Evolutionary conservation across 2,888 invertebrate genomes (phyloP).

Genomic region (Phrixothrix hirtus): DNA sequence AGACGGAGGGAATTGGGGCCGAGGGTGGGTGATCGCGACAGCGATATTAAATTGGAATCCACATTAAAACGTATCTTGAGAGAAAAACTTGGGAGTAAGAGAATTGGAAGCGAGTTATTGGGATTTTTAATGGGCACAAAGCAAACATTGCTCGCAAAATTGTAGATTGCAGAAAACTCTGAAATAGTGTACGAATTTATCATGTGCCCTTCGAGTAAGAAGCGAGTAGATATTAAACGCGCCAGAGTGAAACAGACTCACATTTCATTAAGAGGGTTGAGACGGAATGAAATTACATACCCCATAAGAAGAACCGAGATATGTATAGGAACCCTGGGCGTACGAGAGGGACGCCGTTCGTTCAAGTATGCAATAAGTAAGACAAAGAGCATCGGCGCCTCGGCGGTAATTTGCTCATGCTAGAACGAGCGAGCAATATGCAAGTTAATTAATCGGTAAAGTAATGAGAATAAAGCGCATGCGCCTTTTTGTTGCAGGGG

Average conservation of each 20-base stretch:
- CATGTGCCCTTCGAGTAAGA: constrained; percentile 46
- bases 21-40: constrained; percentile 38
- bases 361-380: constrained; percentile 34
- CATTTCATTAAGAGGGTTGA: constrained; percentile 57
- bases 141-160: constrained; percentile 36
- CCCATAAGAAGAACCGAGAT: constrained; percentile 51
- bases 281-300: constrained; percentile 60
- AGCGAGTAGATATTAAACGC: constrained; percentile 43
- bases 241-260: constrained; percentile 50
- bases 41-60: constrained; percentile 43
- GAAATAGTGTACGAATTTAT: constrained; percentile 46
- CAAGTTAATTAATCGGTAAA: constrained; percentile 60
- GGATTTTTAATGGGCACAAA: constrained; percentile 40
- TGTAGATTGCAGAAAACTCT: constrained; percentile 25
- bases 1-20: constrained; percentile 40
- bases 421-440: constrained; percentile 57
- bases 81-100: constrained; percentile 29
- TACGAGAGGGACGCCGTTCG: constrained; percentile 40
- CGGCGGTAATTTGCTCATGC: constrained; percentile 51
- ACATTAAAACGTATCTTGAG: constrained; percentile 27
- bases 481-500: constrained; percentile 45
- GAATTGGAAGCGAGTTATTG: constrained; percentile 37
- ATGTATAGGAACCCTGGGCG: constrained; percentile 38
- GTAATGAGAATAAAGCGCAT: constrained; percentile 58
- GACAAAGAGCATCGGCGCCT: constrained; percentile 36